Evolutionary conservation across 2,888 invertebrate species (phyloP), one percentile per base, ranked within the genome.

Genomic region (Fragum sueziense): DNA sequence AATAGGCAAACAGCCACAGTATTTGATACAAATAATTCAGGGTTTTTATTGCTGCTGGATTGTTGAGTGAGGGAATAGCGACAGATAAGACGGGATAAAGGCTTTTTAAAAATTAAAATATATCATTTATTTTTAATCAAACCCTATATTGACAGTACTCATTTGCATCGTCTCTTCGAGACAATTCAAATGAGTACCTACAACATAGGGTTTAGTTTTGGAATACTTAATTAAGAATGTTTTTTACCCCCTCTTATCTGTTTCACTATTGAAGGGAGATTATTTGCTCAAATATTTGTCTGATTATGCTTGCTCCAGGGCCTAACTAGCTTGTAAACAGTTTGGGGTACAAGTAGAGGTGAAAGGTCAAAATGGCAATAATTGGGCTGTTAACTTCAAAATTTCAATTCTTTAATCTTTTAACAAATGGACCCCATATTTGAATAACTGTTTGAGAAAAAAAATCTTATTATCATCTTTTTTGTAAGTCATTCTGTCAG

Each of bases 1-100:
- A 82, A 82, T 82, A 73, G 72, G 78, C 82, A 78, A 75, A 79
- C 76, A 74, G 67, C 37, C 76, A 76, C 70, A 75, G 76, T 73
- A 82, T 78, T 82, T 76, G 78, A 82, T 82, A 82, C 82, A 76
- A 82, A 78, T 82, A 82, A 82, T 78, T 78, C 69, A 70, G 70
- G 70, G 78, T 82, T 78, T 65, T 76, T 75, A 82, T 78, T 67
- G 78, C 75, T 51, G 62, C 65, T 71, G 74, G 62, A 71, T 77
- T 77, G 77, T 67, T 54, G 34, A 29, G 31, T 25, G 65, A 65
- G 65, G 65, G n/a, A n/a, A n/a, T n/a, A n/a, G n/a, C n/a, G n/a
- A n/a, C n/a, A n/a, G n/a, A n/a, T n/a, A n/a, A n/a, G n/a, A n/a
- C n/a, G n/a, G n/a, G n/a, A n/a, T n/a, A n/a, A 9, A n/a, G 6